Conservation (phyloP, 2,113 vertebrate species). For the Amphiprion percula region DNA sequence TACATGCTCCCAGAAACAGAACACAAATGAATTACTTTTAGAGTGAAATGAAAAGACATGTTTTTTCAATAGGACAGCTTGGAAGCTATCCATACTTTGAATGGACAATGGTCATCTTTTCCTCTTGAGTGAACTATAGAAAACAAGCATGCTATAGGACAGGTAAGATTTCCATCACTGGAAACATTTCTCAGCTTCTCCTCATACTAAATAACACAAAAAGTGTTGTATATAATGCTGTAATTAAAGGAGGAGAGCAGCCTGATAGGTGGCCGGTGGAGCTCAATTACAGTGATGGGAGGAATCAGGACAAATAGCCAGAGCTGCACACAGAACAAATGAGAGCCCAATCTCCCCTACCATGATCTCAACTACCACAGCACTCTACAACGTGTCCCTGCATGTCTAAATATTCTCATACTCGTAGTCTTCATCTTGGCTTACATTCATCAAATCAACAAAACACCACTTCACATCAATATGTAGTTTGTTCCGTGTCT, state of each 20-base stretch:
- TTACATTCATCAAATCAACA: too few species aligned
- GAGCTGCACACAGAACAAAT: constrained; percentile 3
- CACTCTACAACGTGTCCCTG: not conserved
- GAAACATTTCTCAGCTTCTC: too few species aligned
- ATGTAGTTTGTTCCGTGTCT: not conserved
- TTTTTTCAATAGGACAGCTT: too few species aligned
- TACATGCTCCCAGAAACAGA: too few species aligned
- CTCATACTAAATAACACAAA: not conserved
- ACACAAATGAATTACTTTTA: too few species aligned
- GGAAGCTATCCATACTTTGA: too few species aligned
- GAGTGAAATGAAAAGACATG: too few species aligned
- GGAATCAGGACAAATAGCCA: not conserved
- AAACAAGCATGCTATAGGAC: not conserved
- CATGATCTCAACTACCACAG: not conserved
- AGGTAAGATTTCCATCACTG: not conserved
- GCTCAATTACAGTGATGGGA: not conserved
- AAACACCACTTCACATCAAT: not conserved
- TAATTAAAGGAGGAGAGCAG: constrained; percentile 5
- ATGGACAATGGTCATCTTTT: too few species aligned
- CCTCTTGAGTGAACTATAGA: too few species aligned
- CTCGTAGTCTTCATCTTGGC: not conserved
- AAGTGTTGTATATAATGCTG: not conserved
- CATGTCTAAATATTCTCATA: not conserved
- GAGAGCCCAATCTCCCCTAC: not conserved
- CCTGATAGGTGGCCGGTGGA: constrained; percentile 1